These are phyloP conservation scores for Pemphigus obesinymphae DNA, from an alignment of 1,140 invertebrate genomes.

Conservation along the genomic window DNA sequence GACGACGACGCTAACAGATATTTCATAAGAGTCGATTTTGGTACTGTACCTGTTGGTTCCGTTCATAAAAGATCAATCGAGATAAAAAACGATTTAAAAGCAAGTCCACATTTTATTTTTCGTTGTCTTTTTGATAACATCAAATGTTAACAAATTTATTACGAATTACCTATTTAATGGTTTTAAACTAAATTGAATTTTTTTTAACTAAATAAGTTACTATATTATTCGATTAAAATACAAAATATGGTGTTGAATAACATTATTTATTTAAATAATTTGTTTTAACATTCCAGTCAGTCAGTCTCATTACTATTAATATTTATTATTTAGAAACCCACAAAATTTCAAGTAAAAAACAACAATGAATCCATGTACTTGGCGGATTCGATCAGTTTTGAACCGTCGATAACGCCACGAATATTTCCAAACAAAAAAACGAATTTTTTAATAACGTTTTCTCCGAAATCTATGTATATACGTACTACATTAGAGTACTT, in stretches of 20 bases:
- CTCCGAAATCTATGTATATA: not conserved
- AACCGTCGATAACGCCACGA: not conserved
- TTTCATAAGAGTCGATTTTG: slow-evolving; percentile 4
- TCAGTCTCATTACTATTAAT: not conserved
- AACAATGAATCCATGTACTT: slow-evolving; percentile 19
- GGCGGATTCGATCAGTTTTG: slow-evolving; percentile 10
- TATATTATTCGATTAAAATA: not conserved
- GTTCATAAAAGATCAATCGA: slow-evolving; percentile 7
- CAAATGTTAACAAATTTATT: not conserved
- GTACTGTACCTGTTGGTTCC: not conserved
- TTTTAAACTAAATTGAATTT: not conserved
- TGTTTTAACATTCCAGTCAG: not conserved
- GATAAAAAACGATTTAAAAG: slow-evolving; percentile 17
- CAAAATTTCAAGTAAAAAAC: slow-evolving; percentile 15
- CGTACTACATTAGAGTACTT: slow-evolving; percentile 11
- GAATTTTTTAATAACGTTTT: not conserved
- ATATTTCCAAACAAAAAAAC: not conserved
- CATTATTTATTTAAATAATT: not conserved
- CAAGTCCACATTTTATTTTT: not conserved
- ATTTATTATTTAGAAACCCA: not conserved
- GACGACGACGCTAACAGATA: not conserved
- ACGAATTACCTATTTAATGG: not conserved
- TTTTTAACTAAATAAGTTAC: too few species aligned
- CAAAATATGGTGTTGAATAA: not conserved
- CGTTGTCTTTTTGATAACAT: not conserved